These are phyloP conservation scores for Drosophila anceps DNA, from an alignment of 2,888 invertebrate species.

Conservation along the genomic window DNA sequence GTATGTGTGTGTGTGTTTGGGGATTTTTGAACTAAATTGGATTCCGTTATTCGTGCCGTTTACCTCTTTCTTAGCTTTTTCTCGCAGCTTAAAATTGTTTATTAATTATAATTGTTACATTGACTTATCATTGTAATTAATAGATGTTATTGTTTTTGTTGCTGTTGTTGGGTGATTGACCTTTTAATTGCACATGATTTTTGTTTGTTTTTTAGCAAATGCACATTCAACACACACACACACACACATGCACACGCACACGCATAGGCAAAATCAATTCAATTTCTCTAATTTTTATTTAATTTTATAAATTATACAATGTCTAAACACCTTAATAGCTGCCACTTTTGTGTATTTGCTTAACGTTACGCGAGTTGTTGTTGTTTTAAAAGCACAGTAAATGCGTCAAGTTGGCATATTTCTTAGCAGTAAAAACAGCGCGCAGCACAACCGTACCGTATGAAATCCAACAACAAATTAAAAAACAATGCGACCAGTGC, in stretches of 20 bases:
- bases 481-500: slow-evolving; percentile 37
- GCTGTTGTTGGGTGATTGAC: slow-evolving; percentile 61
- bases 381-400: slow-evolving; percentile 45
- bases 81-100: not conserved
- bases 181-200: slow-evolving; percentile 67
- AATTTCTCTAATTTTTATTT: slow-evolving; percentile 19
- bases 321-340: slow-evolving; percentile 5
- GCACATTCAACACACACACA: slow-evolving; percentile 26
- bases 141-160: slow-evolving; percentile 15
- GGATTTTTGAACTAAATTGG: slow-evolving; percentile 39
- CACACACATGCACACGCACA: slow-evolving; percentile 7
- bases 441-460: slow-evolving; percentile 52
- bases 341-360: slow-evolving; percentile 5
- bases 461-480: slow-evolving; percentile 61
- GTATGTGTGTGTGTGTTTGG: slow-evolving; percentile 17
- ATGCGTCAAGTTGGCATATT: slow-evolving; percentile 55
- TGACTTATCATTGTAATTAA: slow-evolving; percentile 14
- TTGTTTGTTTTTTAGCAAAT: slow-evolving; percentile 43
- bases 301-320: slow-evolving; percentile 21
- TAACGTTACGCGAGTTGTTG: slow-evolving; percentile 13
- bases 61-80: slow-evolving; percentile 30
- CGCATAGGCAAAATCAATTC: slow-evolving; percentile 41
- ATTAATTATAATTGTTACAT: slow-evolving; percentile 9
- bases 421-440: slow-evolving; percentile 24
- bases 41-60: slow-evolving; percentile 27